Evolutionary conservation across 1,140 invertebrate species (phyloP).

Genomic region (Antheraea pernyi): DNA sequence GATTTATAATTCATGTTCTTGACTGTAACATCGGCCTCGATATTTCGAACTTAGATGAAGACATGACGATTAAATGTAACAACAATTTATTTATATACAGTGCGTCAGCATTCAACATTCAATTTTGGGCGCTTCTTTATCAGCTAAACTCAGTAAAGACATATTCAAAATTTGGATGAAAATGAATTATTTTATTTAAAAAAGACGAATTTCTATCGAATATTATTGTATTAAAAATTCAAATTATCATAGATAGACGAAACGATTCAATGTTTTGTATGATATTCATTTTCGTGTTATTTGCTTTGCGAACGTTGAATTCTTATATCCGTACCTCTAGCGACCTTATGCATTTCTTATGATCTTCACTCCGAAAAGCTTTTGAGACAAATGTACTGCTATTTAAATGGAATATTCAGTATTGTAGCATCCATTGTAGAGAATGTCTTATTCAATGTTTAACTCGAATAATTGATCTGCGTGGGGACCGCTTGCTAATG

Average conservation of each 20-base stretch:
- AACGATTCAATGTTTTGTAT: background rate
- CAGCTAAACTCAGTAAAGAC: too few relatives aligned
- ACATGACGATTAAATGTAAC: too few relatives aligned
- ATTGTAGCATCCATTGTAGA: conserved; percentile 64
- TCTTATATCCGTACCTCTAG: conserved; percentile 40
- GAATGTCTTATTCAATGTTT: conserved; percentile 70
- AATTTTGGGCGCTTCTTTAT: too few relatives aligned
- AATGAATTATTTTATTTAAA: too few relatives aligned
- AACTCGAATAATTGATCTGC: conserved; percentile 51
- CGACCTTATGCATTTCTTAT: conserved; percentile 70
- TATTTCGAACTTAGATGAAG: too few relatives aligned
- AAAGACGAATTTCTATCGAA: background rate
- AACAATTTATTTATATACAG: too few relatives aligned
- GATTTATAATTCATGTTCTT: too few relatives aligned
- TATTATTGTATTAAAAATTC: background rate
- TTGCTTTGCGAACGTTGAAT: conserved; percentile 32
- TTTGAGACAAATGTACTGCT: conserved; percentile 69
- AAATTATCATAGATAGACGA: background rate
- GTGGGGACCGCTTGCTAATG: conserved; percentile 25
- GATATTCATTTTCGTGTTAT: conserved; percentile 3
- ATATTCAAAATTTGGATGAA: too few relatives aligned
- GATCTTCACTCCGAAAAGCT: conserved; percentile 54
- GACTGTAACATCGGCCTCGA: too few relatives aligned
- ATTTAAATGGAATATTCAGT: conserved; percentile 74
- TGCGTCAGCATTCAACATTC: too few relatives aligned